Evolutionary conservation across 2,113 vertebrate species (phyloP).

Genomic region (Cyrtonyx montezumae): DNA sequence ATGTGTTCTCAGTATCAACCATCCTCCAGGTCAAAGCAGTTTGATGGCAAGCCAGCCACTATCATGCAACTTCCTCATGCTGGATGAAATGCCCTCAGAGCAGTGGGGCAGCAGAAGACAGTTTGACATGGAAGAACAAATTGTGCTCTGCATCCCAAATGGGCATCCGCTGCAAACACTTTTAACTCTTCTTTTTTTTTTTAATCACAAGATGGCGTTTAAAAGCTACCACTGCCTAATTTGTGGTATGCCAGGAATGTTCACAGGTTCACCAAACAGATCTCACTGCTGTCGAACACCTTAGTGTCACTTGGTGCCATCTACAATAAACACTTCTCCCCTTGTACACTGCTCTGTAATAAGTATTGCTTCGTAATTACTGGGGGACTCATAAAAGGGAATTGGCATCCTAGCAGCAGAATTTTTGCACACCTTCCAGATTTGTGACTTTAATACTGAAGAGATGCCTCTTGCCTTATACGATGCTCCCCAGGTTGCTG

Average conservation of each 20-base stretch:
- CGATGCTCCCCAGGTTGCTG: neutral
- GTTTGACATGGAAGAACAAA: neutral
- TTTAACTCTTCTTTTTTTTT: neutral
- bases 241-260: neutral
- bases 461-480: neutral
- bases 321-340: neutral
- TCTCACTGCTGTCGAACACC: constrained; percentile 9
- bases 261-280: neutral
- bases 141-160: neutral
- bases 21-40: neutral
- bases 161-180: neutral
- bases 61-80: neutral
- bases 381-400: constrained; percentile 27
- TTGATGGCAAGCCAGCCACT: neutral
- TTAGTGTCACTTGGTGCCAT: neutral
- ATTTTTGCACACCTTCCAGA: constrained; percentile 31
- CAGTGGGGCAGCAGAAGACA: neutral
- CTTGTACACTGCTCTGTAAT: neutral
- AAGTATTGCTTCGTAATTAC: constrained; percentile 51
- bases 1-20: neutral
- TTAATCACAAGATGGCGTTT: neutral
- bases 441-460: constrained; percentile 61
- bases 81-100: accelerated
- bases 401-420: neutral
- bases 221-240: neutral